Base-by-base conservation (phyloP, 1,140 invertebrate genomes). In the Calycopis cecrops region DNA sequence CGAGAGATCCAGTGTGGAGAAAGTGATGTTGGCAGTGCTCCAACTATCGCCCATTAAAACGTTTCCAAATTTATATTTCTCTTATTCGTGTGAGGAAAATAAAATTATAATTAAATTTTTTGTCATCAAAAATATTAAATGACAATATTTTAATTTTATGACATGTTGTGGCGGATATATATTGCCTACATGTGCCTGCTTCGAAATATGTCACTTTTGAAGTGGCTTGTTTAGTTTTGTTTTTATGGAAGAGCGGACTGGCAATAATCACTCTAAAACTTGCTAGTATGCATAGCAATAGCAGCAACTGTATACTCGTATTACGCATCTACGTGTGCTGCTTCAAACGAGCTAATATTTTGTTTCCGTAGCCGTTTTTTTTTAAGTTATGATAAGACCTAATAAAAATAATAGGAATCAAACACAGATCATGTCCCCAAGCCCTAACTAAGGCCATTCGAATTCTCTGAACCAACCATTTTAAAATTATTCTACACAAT, bases 81-180 rank as follows among this genome's bases (percentile, higher is more conserved):
- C 21, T 61, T 79, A 79, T 83, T 80, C 75, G 71, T 73, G 69
- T 69, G 75, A 67, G 69, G 71, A 80, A 75, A 82, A 78, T 73
- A 71, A 60, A 63, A 57, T 67, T 68, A 83, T 82, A 78, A 84
- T 81, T 80, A 77, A 76, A 65, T 75, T 74, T 80, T 82, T 73
- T 73, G 76, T 76, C 76, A 76, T 72, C 76, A 67, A 60, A 71
- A 63, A 63, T 60, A 76, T 79, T 76, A 75, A 57, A 37, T 55
- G 48, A 60, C 52, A 57, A 69, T 57, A 63, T 55, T 69, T 66
- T 75, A 70, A 68, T 12, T 75, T 74, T 69, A 63, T 67, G 28
- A 37, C 40, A 28, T 57, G 33, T 37, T 59, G 21, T 28, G 21
- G 21, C 21, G 21, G 21, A 28, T 3, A 28, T 28, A 28, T 28